Evolutionary conservation across 1,140 invertebrate species (phyloP).

Genomic region (Tetragonula clypearis): DNA sequence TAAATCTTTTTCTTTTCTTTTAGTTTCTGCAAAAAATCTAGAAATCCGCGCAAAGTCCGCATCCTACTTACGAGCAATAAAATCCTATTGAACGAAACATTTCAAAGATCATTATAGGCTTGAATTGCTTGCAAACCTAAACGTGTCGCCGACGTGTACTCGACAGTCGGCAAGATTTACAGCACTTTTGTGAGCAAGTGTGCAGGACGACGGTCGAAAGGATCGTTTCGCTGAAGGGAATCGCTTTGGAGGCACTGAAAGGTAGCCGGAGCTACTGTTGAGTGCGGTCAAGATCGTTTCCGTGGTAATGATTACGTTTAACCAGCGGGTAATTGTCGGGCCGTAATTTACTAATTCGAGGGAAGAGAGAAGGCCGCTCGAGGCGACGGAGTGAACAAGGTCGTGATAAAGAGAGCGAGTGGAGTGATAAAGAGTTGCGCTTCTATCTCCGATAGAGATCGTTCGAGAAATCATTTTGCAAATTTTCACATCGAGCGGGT

Average conservation of each 20-base stretch:
- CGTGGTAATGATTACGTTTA: slow-evolving; percentile 53
- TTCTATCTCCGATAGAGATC: background rate
- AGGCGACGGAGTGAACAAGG: background rate
- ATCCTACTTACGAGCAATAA: too few species aligned
- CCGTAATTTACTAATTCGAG: slow-evolving; percentile 46
- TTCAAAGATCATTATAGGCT: too few species aligned
- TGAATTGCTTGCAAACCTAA: too few species aligned
- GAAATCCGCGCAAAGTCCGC: too few species aligned
- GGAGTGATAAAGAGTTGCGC: background rate
- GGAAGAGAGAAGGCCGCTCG: background rate
- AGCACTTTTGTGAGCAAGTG: background rate
- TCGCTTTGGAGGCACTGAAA: slow-evolving; percentile 26
- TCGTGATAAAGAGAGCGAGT: background rate
- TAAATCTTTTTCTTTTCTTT: too few species aligned
- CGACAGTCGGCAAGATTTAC: too few species aligned
- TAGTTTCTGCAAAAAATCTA: too few species aligned
- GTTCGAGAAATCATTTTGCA: background rate
- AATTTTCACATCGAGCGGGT: too few species aligned
- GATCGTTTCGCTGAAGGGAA: slow-evolving; percentile 2
- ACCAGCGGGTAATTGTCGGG: slow-evolving; percentile 41
- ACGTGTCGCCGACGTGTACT: too few species aligned
- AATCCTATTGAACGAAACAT: too few species aligned
- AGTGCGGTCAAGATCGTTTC: slow-evolving; percentile 55
- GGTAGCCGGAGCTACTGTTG: slow-evolving; percentile 11
- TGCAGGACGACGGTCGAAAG: background rate